Conservation (phyloP, 2,113 vertebrate species). For the Psittacara wagleri region DNA sequence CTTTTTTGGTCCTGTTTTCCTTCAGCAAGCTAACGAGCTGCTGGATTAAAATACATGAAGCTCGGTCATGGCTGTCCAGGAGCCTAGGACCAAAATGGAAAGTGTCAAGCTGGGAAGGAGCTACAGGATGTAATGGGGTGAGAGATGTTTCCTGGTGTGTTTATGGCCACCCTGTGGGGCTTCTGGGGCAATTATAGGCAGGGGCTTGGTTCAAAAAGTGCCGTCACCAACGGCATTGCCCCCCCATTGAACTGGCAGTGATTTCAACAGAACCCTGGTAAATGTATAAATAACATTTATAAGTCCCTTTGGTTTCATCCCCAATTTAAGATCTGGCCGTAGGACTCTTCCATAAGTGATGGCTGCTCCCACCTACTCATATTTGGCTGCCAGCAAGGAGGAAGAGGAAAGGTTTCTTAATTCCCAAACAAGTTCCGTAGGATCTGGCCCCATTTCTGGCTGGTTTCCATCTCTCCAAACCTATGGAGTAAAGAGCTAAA, state of each 20-base stretch:
- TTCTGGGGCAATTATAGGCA: not conserved
- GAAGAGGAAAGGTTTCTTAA: not conserved
- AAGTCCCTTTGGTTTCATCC: not conserved
- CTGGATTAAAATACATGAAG: constrained; percentile 40
- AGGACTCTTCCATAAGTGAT: not conserved
- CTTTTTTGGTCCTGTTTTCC: constrained; percentile 71
- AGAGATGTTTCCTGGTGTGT: not conserved
- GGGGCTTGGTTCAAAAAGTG: not conserved
- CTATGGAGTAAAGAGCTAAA: not conserved
- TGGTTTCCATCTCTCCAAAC: not conserved
- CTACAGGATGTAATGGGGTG: not conserved
- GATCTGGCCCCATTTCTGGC: not conserved
- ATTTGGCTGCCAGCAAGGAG: not conserved
- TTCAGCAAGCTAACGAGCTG: not conserved
- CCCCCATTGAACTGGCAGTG: not conserved
- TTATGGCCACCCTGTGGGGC: not conserved
- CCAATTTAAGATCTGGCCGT: not conserved
- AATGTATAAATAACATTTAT: not conserved
- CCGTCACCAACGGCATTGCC: not conserved
- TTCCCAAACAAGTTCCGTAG: not conserved
- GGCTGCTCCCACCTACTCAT: not conserved
- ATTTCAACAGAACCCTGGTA: not conserved
- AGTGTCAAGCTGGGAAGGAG: not conserved
- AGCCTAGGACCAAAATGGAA: not conserved
- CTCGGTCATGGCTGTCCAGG: not conserved